phyloP scores from a whole-genome alignment of 2,888 invertebrate species.

The Meliscaeva auricollis region DNA sequence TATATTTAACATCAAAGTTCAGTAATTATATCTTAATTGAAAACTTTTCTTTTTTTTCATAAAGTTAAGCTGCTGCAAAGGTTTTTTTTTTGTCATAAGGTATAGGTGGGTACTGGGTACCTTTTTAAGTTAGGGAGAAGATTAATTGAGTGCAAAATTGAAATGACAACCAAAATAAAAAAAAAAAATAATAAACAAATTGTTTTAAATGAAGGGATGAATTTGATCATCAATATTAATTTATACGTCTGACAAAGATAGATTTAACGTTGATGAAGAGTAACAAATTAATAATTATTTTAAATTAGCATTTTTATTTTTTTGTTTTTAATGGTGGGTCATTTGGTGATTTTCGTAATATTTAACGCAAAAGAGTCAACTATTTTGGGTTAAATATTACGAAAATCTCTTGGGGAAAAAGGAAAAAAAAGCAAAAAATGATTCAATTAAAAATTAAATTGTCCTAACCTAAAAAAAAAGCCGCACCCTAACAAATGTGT shows the following conservation, averaged over 20 bases:
- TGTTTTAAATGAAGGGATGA: conserved; percentile 51
- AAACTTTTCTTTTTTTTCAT: conserved; percentile 40
- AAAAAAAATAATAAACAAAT: conserved; percentile 52
- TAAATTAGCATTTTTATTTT: no score
- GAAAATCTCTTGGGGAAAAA: no score
- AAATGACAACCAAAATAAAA: no score
- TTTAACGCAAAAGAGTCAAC: no score
- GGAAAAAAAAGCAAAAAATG: no score
- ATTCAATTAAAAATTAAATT: no score
- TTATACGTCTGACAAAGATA: conserved; percentile 27
- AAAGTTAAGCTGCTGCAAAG: not conserved
- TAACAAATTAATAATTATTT: not conserved
- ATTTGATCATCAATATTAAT: conserved; percentile 61
- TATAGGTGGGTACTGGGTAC: not conserved
- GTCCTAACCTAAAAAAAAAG: no score
- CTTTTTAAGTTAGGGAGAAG: conserved; percentile 5
- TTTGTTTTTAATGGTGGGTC: no score
- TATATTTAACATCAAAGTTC: conserved; percentile 70
- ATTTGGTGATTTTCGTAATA: no score
- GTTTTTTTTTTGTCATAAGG: conserved; percentile 21
- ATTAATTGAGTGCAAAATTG: conserved; percentile 59
- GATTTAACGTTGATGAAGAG: not conserved
- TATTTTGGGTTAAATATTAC: no score
- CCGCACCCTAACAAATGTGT: no score
- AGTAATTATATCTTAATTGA: conserved; percentile 70